Conservation (phyloP, 2,797 vertebrate species). For the Gymnopithys bicolor region DNA sequence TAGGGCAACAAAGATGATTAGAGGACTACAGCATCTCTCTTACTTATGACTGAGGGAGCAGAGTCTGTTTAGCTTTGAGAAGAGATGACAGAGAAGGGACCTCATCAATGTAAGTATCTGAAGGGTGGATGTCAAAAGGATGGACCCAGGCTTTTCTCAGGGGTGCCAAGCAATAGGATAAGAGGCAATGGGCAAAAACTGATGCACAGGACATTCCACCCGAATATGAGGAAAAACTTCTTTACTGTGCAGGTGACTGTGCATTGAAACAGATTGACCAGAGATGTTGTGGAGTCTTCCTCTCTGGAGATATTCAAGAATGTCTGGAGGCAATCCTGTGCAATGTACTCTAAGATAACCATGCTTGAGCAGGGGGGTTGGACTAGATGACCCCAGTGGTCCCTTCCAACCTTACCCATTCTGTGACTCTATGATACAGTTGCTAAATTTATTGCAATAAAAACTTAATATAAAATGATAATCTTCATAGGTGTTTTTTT, state of each 20-base stretch:
- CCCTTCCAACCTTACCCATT: background rate
- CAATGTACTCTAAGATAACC: background rate
- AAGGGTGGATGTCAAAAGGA: background rate
- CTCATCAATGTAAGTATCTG: background rate
- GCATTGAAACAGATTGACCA: background rate
- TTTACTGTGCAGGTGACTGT: rapidly evolving
- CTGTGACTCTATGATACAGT: background rate
- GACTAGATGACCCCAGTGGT: background rate
- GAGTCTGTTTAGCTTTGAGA: background rate
- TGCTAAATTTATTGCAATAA: background rate
- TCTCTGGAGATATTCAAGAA: background rate
- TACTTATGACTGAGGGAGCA: background rate
- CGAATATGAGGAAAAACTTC: background rate
- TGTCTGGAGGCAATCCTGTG: background rate
- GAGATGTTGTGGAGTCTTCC: background rate
- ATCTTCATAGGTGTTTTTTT: background rate
- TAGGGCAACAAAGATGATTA: background rate
- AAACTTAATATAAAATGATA: background rate
- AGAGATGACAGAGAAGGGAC: rapidly evolving
- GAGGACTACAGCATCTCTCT: background rate
- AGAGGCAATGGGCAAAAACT: background rate
- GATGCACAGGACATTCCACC: background rate
- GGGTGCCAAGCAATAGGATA: background rate
- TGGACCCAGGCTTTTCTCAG: background rate
- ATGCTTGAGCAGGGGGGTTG: background rate